phyloP scores from a whole-genome alignment of 1,140 invertebrate species.

The Trachelipus rathkii region DNA sequence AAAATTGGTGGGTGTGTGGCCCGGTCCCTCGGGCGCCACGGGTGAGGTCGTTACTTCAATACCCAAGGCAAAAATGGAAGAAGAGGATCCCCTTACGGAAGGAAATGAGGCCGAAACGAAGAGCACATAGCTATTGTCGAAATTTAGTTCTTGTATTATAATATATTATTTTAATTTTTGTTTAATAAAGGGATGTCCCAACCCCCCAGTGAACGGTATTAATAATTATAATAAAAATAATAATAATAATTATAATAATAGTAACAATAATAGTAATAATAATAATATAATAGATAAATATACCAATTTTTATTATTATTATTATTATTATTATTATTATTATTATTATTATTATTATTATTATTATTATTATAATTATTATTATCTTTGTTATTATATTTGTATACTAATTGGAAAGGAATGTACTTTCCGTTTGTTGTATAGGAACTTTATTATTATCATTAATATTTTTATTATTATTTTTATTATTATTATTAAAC shows the following conservation, averaged over 20 bases:
- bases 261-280: conserved; percentile 29
- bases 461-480: no score
- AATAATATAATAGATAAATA: no score
- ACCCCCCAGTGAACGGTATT: conserved; percentile 35
- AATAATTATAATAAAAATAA: conserved; percentile 23
- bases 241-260: conserved; percentile 30
- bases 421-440: no score
- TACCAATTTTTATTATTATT: no score
- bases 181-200: conserved; percentile 31
- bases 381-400: no score
- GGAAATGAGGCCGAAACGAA: conserved; percentile 11
- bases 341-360: no score
- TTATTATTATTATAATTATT: no score
- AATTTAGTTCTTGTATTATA: conserved; percentile 34
- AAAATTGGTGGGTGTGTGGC: conserved; percentile 31
- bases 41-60: background rate
- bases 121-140: conserved; percentile 41
- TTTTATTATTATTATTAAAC: no score
- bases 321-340: no score
- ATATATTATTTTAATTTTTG: conserved; percentile 29
- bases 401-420: no score
- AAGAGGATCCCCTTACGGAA: conserved; percentile 7
- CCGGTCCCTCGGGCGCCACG: background rate
- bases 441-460: no score
- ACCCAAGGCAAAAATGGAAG: conserved; percentile 8